Evolutionary conservation across 2,113 vertebrate genomes (phyloP).

Genomic region (Cyanoderma ruficeps): DNA sequence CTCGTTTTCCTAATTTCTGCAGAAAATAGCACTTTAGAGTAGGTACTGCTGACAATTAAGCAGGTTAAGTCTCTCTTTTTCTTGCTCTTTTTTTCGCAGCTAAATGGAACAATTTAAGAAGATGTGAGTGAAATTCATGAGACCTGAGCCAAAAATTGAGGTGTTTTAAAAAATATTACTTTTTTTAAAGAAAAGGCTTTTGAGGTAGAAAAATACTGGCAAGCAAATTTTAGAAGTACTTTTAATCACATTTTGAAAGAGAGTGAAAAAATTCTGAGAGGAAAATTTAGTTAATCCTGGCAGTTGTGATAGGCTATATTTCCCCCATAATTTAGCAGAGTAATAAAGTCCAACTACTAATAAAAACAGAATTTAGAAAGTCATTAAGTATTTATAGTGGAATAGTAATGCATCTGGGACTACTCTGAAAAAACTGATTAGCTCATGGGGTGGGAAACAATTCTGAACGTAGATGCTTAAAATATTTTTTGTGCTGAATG

Average conservation of each 20-base stretch:
- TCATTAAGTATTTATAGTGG: neutral
- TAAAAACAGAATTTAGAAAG: neutral
- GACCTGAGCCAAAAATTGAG: neutral
- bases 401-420: neutral
- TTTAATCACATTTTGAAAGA: neutral
- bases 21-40: neutral
- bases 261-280: neutral
- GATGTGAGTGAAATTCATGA: neutral
- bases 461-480: neutral
- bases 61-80: neutral
- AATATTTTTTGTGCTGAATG: neutral
- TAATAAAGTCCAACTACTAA: neutral
- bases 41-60: neutral
- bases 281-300: neutral
- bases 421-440: neutral
- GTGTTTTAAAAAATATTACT: neutral
- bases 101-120: neutral
- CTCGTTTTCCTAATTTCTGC: neutral
- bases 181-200: neutral
- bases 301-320: neutral
- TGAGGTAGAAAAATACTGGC: neutral
- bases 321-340: neutral
- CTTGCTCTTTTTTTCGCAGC: neutral
- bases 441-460: neutral
- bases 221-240: neutral